These are phyloP conservation scores for Drosophila putrida DNA, from an alignment of 2,888 invertebrate genomes.

Conservation along the genomic window DNA sequence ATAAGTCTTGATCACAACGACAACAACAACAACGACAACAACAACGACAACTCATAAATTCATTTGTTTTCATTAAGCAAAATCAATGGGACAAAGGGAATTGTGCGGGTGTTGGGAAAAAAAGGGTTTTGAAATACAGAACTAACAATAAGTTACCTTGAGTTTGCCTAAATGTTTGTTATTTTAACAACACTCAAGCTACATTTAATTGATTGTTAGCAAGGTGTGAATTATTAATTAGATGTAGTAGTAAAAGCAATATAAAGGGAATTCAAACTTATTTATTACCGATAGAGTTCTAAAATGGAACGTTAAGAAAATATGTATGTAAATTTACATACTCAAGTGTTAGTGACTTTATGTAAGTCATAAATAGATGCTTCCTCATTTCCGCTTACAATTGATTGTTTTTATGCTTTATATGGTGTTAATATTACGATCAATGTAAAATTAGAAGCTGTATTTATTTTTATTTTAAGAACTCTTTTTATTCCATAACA, in stretches of 20 bases:
- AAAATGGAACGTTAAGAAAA: conserved; percentile 1
- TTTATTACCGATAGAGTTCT: neutral
- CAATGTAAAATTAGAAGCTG: neutral
- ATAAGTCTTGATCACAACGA: conserved; percentile 39
- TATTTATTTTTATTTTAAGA: neutral
- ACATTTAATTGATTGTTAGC: conserved; percentile 51
- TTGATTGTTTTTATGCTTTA: neutral
- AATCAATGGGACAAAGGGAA: conserved; percentile 26
- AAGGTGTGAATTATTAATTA: conserved; percentile 40
- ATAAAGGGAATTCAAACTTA: neutral
- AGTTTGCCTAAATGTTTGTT: neutral
- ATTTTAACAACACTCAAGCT: conserved; percentile 8
- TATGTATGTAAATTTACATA: conserved; percentile 9
- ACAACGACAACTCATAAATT: conserved; percentile 56
- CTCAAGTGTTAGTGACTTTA: neutral
- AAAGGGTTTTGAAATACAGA: conserved; percentile 36
- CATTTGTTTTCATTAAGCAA: conserved; percentile 72
- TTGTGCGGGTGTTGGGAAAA: conserved; percentile 30
- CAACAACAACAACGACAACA: conserved; percentile 21
- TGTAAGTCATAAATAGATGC: conserved; percentile 7
- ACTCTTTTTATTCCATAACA: too few species aligned
- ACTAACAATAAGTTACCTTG: conserved; percentile 12
- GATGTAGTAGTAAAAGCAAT: conserved; percentile 4
- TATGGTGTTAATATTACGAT: neutral
- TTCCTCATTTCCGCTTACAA: conserved; percentile 3